Evolutionary conservation across 1,140 invertebrate genomes (phyloP).

Genomic region (Monochamus saltuarius): DNA sequence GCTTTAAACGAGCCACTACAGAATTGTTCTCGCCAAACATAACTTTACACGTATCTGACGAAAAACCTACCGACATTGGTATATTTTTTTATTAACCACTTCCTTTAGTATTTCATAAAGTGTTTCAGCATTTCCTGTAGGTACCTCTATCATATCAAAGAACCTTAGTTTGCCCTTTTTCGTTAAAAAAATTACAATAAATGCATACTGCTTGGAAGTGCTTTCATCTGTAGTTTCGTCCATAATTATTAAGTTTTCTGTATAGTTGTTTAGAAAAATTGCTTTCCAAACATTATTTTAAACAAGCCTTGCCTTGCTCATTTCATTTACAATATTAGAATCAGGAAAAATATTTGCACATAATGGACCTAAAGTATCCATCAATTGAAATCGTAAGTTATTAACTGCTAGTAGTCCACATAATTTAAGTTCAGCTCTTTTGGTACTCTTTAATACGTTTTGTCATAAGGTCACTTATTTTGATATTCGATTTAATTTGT

Average conservation of each 20-base stretch:
- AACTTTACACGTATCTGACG: conserved; percentile 43
- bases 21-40: conserved; percentile 45
- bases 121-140: conserved; percentile 22
- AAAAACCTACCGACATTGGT: conserved; percentile 34
- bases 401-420: conserved; percentile 17
- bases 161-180: conserved; percentile 7
- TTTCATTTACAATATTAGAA: conserved; percentile 20
- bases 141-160: conserved; percentile 32
- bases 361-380: conserved; percentile 20
- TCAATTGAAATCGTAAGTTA: conserved; percentile 26
- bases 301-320: conserved; percentile 15
- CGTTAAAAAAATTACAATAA: conserved; percentile 25
- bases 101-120: conserved; percentile 28
- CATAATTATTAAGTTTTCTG: conserved; percentile 19
- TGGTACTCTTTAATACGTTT: background rate
- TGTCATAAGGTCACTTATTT: conserved; percentile 1
- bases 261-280: conserved; percentile 12
- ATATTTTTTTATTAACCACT: conserved; percentile 31
- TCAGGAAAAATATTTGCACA: conserved; percentile 20
- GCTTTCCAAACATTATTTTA: conserved; percentile 15
- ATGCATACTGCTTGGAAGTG: conserved; percentile 13
- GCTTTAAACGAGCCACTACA: conserved; percentile 23
- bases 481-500: background rate
- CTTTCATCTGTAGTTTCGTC: conserved; percentile 23
- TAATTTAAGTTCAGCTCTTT: conserved; percentile 26